phyloP scores from a whole-genome alignment of 2,113 vertebrate genomes.

The Forbesichthys agassizii region DNA sequence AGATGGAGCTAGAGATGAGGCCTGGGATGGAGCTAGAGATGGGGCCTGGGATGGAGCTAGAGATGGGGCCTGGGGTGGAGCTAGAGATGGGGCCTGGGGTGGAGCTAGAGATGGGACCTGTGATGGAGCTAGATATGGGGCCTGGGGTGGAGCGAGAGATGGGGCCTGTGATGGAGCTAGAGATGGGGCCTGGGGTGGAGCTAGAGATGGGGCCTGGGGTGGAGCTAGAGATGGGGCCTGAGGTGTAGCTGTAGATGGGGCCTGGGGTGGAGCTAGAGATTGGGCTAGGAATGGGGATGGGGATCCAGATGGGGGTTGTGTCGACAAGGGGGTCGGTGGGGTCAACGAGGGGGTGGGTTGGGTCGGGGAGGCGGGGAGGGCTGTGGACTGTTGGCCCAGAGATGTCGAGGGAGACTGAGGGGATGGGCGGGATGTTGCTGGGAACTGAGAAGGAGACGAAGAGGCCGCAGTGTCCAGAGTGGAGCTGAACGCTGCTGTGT shows the following conservation, averaged over 20 bases:
- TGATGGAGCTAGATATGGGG: too few species aligned
- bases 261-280: neutral
- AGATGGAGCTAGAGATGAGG: neutral
- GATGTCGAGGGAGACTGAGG: neutral
- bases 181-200: too few species aligned
- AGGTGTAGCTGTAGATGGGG: slow-evolving; percentile 8
- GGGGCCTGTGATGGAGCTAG: too few species aligned
- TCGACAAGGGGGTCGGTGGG: slow-evolving; percentile 4
- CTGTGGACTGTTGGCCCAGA: too few species aligned
- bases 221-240: slow-evolving; percentile 10
- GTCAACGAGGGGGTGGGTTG: slow-evolving; percentile 12
- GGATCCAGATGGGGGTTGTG: neutral
- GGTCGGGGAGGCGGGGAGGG: neutral
- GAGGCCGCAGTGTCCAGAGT: neutral
- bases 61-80: too few species aligned
- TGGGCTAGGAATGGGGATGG: slow-evolving; percentile 2
- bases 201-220: too few species aligned
- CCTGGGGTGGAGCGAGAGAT: too few species aligned
- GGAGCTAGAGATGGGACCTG: too few species aligned
- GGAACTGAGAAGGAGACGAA: neutral
- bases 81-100: too few species aligned
- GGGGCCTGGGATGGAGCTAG: neutral
- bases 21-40: slow-evolving; percentile 8
- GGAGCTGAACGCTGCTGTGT: slow-evolving; percentile 11
- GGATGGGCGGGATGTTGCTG: neutral